Base-by-base conservation (phyloP, 1,140 invertebrate species). In the Tetragonula clypearis region DNA sequence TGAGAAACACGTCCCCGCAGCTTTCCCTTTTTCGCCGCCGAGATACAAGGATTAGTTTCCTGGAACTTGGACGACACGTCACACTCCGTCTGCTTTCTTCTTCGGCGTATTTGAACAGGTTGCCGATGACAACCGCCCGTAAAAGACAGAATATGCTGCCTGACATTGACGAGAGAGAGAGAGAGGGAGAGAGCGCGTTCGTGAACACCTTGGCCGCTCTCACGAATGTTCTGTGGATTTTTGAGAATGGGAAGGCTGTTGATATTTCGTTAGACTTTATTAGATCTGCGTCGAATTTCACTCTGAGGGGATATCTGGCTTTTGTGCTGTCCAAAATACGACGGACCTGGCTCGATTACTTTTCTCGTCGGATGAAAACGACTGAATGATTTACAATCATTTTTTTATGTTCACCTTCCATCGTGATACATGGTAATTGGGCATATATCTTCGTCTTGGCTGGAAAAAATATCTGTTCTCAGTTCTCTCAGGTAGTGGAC, bases 81-180 rank as follows among this genome's bases (percentile, higher is more conserved):
- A 60, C 58, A 68, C 69, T 56, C 77, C 75, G 78, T 66, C 78
- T 30, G 85, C 55, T 66, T 68, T 74, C 78, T 49, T 62, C 58
- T 62, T 23, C 66, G 76, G 41, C 65, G 76, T 85, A 85, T 85
- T 85, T 85, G 84, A 85, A 85, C 84, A 82, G 79, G 88, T 89
- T 89, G 79, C 72, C 87, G 85, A 88, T 84, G 68, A 78, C 84
- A 82, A 79, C 65, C 2, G 23, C 11, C 19, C 58, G 15, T 71
- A 53, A 21, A 62, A 78, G 41, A 35, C 73, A 17, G 41, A 71
- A 58, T 56, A 49, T 8, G 19, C 9, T 15, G 56, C 55, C 56
- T 11, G 65, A 4, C 23, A 66, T 74, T 53, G 19, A 53, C 30
- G 56, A 49, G 41, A 49, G 41, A 49, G 41, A 49, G 5, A 41